phyloP scores from a whole-genome alignment of 1,140 invertebrate species.

The Bombus waltoni region DNA sequence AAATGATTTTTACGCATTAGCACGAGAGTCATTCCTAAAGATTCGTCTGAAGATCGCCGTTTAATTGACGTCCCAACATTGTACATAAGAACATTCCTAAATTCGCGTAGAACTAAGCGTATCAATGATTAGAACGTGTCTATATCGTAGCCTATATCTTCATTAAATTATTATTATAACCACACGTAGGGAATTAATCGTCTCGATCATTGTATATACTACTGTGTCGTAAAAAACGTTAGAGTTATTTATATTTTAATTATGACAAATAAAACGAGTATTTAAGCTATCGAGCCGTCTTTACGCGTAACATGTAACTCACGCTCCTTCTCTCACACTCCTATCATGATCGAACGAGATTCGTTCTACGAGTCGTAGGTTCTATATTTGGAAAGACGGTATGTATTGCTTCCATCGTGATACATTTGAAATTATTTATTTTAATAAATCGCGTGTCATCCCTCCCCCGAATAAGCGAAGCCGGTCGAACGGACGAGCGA shows the following conservation, averaged over 20 bases:
- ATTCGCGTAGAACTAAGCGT: slow-evolving; percentile 27
- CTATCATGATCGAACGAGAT: background rate
- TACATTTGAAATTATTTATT: background rate
- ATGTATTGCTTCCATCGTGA: background rate
- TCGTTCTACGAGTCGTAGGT: background rate
- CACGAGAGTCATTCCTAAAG: slow-evolving; percentile 39
- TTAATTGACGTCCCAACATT: slow-evolving; percentile 23
- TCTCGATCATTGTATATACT: slow-evolving; percentile 48
- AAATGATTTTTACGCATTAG: slow-evolving; percentile 22
- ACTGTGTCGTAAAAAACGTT: slow-evolving; percentile 37
- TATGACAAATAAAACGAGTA: slow-evolving; percentile 52
- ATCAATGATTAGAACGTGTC: slow-evolving; percentile 40
- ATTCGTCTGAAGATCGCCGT: slow-evolving; percentile 21
- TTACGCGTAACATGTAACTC: background rate
- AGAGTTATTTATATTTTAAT: slow-evolving; percentile 57
- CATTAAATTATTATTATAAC: slow-evolving; percentile 66
- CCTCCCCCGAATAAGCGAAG: background rate
- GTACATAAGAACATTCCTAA: slow-evolving; percentile 68
- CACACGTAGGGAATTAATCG: slow-evolving; percentile 20
- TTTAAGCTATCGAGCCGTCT: slow-evolving; percentile 13
- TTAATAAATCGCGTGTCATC: background rate
- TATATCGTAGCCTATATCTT: slow-evolving; percentile 37
- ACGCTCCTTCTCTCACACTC: background rate
- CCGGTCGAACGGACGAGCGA: background rate
- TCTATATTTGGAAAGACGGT: background rate